Base-by-base conservation (phyloP, 2,113 vertebrate genomes). In the Carollia perspicillata region DNA sequence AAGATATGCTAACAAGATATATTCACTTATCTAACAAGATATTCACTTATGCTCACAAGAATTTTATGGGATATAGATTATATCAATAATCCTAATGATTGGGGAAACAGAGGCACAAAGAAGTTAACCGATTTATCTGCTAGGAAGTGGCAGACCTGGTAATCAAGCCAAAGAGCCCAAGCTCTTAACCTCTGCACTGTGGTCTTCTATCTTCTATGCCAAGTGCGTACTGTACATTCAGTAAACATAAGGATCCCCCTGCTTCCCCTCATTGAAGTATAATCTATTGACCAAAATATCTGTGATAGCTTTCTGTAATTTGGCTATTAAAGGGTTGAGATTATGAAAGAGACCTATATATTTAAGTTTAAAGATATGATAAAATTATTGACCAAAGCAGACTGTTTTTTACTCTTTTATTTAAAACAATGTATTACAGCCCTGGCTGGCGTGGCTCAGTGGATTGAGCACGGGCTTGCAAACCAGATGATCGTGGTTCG, bases 11-110 rank as follows among this genome's bases (percentile, higher is more conserved):
- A n/a, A n/a, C n/a, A n/a, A n/a, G n/a, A 30, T 74, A 40, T 93
- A 94, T 37, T 58, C 28, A 94, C 66, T 87, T 95, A 80, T 47
- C 28, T 79, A 79, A 69, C n/a, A n/a, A n/a, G n/a, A n/a, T n/a
- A n/a, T n/a, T n/a, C n/a, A n/a, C n/a, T n/a, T n/a, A n/a, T 81
- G 11, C 5, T 79, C 7, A 49, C 10, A 84, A 65, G 30, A 85
- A 42, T 84, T 9, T 66, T 90, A 66, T 37, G 33, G 37, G 5
- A 30, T 47, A 72, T 74, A 28, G 10, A 16, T 35, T 89, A 60
- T 40, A 80, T 12, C 63, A 85, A 75, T 51, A 47, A 47, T 88
- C 7, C n/a, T 55, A 60, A 74, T 74, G 22, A 78, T n/a, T 89
- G 28, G 51, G 26, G 33, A 77, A 86, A 94, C 7, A 77, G 40